Base-by-base conservation (phyloP, 2,113 vertebrate species). In the Coracopsis vasa region DNA sequence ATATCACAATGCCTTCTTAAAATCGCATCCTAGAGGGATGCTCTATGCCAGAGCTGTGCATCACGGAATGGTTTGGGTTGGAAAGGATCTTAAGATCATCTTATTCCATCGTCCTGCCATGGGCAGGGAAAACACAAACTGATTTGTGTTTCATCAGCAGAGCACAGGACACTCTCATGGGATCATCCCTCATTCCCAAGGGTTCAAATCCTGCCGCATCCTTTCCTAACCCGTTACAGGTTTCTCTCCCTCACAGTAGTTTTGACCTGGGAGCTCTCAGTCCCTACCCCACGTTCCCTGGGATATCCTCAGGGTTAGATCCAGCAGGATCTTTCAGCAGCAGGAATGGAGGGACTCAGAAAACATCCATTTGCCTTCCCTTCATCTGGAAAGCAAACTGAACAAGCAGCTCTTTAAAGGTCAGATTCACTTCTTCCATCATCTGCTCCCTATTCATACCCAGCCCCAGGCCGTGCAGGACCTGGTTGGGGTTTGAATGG, bases 381-480 rank as follows among this genome's bases (percentile, higher is more conserved):
- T 27, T 45, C 3, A 6, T 29, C 71, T 88, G 83, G 80, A 90
- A 96, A 94, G 41, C 1, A 4, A 86, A 80, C 16, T 0, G 0
- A 82, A 93, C 91, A 96, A 97, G 78, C 35, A 51, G 72, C 94
- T 66, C 47, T 88, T 97, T 61, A 91, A 96, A 96, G 91, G 93
- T 96, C 95, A 96, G 47, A 75, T 90, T 61, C 80, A 86, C 91
- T 96, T 79, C 78, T 75, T 86, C 79, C 69, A 87, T 89, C 92
- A 94, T 94, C 94, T 97, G 97, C 74, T 84, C n/a, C 94, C 93
- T 93, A 96, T 97, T 97, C 97, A 93, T 92, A 90, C 78, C 89
- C 86, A 24, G 54, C 79, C 69, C 70, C 7, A 16, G 28, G 27
- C 66, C 0, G 1, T 21, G 88, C 12, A 4, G 51, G 80, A 61